These are phyloP conservation scores for Silvanus unidentatus DNA, from an alignment of 2,888 invertebrate species.

Conservation along the genomic window DNA sequence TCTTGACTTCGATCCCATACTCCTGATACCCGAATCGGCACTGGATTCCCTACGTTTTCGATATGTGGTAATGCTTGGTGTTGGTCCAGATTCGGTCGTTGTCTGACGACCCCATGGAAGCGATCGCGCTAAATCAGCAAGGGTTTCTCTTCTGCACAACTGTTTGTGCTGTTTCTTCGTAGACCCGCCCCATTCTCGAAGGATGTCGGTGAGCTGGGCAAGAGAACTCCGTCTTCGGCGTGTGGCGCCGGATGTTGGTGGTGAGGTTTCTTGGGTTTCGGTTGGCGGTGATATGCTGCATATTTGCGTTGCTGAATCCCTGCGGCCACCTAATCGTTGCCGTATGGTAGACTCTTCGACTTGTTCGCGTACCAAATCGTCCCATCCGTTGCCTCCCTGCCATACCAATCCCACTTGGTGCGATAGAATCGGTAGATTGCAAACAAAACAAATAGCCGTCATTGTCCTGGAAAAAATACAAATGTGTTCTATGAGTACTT, in stretches of 20 bases:
- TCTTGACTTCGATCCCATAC: slow-evolving; percentile 62
- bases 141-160: slow-evolving; percentile 77
- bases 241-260: slow-evolving; percentile 52
- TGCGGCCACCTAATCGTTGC: slow-evolving; percentile 75
- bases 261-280: slow-evolving; percentile 65
- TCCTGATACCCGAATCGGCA: slow-evolving; percentile 77
- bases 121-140: slow-evolving; percentile 81
- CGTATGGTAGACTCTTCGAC: slow-evolving; percentile 79
- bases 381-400: slow-evolving; percentile 93
- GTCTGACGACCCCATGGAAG: slow-evolving; percentile 73
- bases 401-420: slow-evolving; percentile 91
- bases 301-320: slow-evolving; percentile 90
- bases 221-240: slow-evolving; percentile 67
- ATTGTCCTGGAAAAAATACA: slow-evolving; percentile 67
- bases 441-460: slow-evolving; percentile 93
- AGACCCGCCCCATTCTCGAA: slow-evolving; percentile 78
- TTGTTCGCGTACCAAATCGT: slow-evolving; percentile 83
- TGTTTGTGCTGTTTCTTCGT: slow-evolving; percentile 57
- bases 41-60: slow-evolving; percentile 82
- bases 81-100: slow-evolving; percentile 48
- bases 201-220: slow-evolving; percentile 82
- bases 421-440: slow-evolving; percentile 90
- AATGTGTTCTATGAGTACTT: slow-evolving; percentile 1
- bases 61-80: slow-evolving; percentile 41
- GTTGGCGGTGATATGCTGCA: slow-evolving; percentile 75